A percentile compares a stretch with the other conserved stretches of the same genome.
Conservation (phyloP, 1,140 invertebrate species). For the Dendrolimus punctatus region DNA sequence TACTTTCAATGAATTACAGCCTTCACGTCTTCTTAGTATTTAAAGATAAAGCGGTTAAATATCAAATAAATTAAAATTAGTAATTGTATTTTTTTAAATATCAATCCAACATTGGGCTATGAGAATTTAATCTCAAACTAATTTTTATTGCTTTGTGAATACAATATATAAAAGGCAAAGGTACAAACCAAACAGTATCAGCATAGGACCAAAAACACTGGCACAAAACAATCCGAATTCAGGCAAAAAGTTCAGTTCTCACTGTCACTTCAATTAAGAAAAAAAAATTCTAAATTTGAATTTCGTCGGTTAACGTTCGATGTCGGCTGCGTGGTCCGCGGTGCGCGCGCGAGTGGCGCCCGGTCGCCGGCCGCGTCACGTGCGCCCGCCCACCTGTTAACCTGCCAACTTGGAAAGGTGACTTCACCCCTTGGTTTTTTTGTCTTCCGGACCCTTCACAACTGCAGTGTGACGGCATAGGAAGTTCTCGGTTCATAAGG, state of each 20-base stretch:
- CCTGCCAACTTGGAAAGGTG: slow-evolving; percentile 37
- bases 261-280: slow-evolving; percentile 3
- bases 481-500: too few species aligned
- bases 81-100: too few species aligned
- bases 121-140: too few species aligned
- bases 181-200: slow-evolving; percentile 4
- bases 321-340: slow-evolving; percentile 39
- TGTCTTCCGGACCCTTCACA: slow-evolving; percentile 18
- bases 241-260: slow-evolving; percentile 27
- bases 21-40: too few species aligned
- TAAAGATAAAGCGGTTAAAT: too few species aligned
- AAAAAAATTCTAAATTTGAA: slow-evolving; percentile 35
- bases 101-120: too few species aligned
- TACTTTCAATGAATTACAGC: too few species aligned
- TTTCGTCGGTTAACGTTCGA: too few species aligned
- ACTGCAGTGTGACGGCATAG: not conserved
- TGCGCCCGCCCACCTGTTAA: slow-evolving; percentile 40
- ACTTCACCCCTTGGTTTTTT: slow-evolving; percentile 14
- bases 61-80: too few species aligned
- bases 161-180: too few species aligned
- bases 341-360: slow-evolving; percentile 62
- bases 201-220: slow-evolving; percentile 35
- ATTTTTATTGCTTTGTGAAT: too few species aligned
- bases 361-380: slow-evolving; percentile 35
- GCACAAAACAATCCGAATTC: slow-evolving; percentile 49